Percentiles rank a stretch among this genome's conserved stretches.
Conservation (phyloP, 2,113 vertebrate species). For the Phalacrocorax carbo region DNA sequence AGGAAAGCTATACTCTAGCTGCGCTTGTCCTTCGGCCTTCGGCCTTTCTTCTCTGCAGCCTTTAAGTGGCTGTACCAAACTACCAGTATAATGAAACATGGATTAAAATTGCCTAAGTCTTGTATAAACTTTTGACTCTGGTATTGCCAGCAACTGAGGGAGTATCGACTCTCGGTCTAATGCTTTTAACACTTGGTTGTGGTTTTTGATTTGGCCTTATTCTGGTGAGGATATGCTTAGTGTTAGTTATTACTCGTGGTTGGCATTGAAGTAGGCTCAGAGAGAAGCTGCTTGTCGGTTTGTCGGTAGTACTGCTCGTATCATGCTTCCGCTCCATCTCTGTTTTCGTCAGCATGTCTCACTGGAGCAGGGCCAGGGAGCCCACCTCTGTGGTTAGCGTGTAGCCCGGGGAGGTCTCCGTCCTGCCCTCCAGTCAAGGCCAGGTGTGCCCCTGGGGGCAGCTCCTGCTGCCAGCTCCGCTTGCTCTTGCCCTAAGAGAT, state of each 20-base stretch:
- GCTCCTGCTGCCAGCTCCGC: not conserved
- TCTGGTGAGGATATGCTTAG: not conserved
- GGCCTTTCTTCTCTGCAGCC: not conserved
- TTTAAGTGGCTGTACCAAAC: not conserved
- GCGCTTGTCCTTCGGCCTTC: not conserved
- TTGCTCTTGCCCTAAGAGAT: not conserved
- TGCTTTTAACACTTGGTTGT: not conserved
- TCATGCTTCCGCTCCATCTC: not conserved
- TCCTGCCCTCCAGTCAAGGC: not conserved
- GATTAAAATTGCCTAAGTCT: not conserved
- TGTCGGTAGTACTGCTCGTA: not conserved
- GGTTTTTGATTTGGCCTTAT: not conserved
- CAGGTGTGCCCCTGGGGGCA: not conserved
- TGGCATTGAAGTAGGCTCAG: not conserved
- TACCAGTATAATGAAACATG: not conserved
- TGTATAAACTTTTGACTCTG: not conserved
- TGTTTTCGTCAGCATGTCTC: rapidly evolving
- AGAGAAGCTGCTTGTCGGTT: not conserved
- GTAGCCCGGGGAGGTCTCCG: rapidly evolving
- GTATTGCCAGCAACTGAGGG: not conserved
- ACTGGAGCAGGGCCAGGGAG: not conserved
- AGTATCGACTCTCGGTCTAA: not conserved
- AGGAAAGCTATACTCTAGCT: not conserved
- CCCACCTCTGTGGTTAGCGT: not conserved
- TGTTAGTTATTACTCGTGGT: rapidly evolving